Base-by-base conservation (phyloP, 2,797 vertebrate species). In the Clarias platycephalus region DNA sequence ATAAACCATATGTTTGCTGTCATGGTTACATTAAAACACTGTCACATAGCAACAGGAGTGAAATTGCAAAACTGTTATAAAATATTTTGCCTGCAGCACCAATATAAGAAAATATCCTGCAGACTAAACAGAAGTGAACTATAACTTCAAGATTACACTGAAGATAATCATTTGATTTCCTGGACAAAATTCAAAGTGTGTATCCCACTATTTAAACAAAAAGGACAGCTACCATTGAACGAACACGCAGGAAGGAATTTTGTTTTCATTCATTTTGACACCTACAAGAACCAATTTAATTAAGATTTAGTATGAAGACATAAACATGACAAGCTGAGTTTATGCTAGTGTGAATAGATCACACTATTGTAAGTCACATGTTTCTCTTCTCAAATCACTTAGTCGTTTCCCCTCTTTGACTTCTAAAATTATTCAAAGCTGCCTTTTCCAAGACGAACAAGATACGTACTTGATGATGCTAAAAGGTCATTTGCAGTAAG, bases 21-120 rank as follows among this genome's bases (percentile, higher is more conserved):
- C 75, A 77, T 79, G 58, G 60, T 64, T 79, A 63, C 75, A 37
- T 60, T 58, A 76, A 6, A 78, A 62, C 34, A 63, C 24, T n/a
- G 57, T 20, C 26, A 63, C n/a, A 20, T 0, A 26, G 60, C 77
- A 79, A 16, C 34, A 64, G 15, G 15, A 64, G 34, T 64, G 3
- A 26, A 64, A 3, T 26, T 49, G 18, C 63, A 26, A 63, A 60
- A 26, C 60, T 26, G 13, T 8, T 44, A 44, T n/a, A 26, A 44
- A 64, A 63, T 79, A 63, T 49, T 79, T 63, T 63, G 60, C 40
- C 24, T 44, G 77, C 34, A 63, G n/a, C 15, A 1, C 58, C 24
- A 64, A 16, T 57, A 24, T 26, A 79, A 79, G 24, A 40, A 79
- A 40, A 78, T 49, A 26, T 63, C 24, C 3, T 26, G 34, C 15